Percentiles rank a stretch among this genome's conserved stretches.
Conservation (phyloP, 2,888 invertebrate species). For the Horisme vitalbata region DNA sequence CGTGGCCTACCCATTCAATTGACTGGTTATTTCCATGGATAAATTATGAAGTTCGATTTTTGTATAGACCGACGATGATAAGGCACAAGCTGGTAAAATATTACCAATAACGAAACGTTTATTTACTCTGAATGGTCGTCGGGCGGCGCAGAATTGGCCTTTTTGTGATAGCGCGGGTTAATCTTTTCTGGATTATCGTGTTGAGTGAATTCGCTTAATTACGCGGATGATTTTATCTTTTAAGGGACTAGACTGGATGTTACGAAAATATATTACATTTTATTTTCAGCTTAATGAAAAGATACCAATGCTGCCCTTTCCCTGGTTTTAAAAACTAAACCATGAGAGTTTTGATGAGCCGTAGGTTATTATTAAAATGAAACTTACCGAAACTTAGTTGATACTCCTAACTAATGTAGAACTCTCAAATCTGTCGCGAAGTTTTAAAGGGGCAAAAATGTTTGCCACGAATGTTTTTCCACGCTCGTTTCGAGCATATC, state of each 20-base stretch:
- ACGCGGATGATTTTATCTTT: constrained; percentile 21
- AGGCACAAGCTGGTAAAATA: constrained; percentile 34
- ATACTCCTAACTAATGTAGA: constrained; percentile 2
- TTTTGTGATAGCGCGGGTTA: constrained; percentile 26
- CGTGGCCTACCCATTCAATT: constrained; percentile 55
- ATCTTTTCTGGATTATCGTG: constrained; percentile 33
- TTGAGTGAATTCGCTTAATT: constrained; percentile 32
- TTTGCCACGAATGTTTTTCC: constrained; percentile 36
- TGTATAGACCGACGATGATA: constrained; percentile 40
- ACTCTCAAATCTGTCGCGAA: constrained; percentile 18
- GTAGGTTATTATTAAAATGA: neutral
- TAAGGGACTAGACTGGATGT: neutral
- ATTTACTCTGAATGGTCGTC: constrained; percentile 44
- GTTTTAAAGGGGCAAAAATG: constrained; percentile 18
- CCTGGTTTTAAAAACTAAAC: neutral
- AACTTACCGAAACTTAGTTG: constrained; percentile 1
- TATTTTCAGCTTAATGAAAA: neutral
- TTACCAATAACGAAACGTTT: constrained; percentile 38
- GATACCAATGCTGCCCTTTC: neutral
- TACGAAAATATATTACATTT: constrained; percentile 2
- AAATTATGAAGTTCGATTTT: constrained; percentile 51
- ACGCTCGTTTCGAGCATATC: constrained; percentile 47
- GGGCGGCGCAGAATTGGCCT: constrained; percentile 21
- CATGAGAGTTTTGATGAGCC: neutral
- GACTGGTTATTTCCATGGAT: constrained; percentile 54